Percentiles rank a stretch among this genome's conserved stretches.
Evolutionary conservation across 1,140 invertebrate genomes (phyloP).

Genomic region (Euura saliciscinereae): DNA sequence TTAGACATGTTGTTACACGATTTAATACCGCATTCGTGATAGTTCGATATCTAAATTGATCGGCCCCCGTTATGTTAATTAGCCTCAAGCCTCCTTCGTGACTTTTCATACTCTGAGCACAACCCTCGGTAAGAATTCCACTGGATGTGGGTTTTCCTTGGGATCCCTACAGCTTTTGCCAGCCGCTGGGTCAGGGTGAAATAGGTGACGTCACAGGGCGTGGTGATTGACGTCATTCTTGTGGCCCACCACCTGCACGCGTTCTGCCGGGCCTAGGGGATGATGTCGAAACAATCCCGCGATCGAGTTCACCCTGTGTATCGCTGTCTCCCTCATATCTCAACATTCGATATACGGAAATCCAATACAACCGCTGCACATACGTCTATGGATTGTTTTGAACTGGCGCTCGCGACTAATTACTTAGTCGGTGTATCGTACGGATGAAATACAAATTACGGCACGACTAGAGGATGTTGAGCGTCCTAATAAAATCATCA

Average conservation of each 20-base stretch:
- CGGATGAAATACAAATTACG: neutral
- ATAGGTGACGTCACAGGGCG: slow-evolving; percentile 28
- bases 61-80: neutral
- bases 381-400: neutral
- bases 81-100: neutral
- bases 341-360: too few species aligned
- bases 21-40: too few species aligned
- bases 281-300: neutral
- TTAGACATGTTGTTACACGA: too few species aligned
- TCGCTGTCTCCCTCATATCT: neutral
- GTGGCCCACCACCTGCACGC: too few species aligned
- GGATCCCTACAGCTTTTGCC: neutral
- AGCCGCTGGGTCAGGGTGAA: slow-evolving; percentile 31
- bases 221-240: slow-evolving; percentile 13
- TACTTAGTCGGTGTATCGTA: neutral
- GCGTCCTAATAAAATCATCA: too few species aligned
- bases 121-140: neutral
- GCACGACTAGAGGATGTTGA: neutral
- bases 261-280: too few species aligned
- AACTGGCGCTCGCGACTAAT: neutral
- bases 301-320: neutral
- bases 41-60: neutral
- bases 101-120: neutral
- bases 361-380: neutral
- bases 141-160: neutral